Percentiles rank a stretch among this genome's conserved stretches.
These are phyloP conservation scores for Numenius arquata DNA, from an alignment of 2,113 vertebrate species.

Conservation along the genomic window DNA sequence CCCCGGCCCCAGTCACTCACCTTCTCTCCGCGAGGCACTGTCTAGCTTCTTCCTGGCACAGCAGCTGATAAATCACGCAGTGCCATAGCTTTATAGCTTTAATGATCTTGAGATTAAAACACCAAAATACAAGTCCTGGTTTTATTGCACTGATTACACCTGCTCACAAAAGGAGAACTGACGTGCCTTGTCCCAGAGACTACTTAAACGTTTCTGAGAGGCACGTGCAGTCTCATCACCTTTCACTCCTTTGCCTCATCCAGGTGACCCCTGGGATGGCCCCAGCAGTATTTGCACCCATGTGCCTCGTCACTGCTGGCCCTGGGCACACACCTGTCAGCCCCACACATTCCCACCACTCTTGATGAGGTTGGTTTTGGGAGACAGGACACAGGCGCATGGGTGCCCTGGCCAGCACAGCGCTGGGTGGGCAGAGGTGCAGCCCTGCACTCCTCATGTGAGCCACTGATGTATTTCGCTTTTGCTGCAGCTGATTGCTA, in stretches of 20 bases:
- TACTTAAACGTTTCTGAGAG: not conserved
- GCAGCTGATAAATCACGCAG: not conserved
- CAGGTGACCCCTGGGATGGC: not conserved
- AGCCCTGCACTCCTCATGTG: not conserved
- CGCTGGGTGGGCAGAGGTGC: rapidly evolving
- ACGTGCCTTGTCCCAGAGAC: not conserved
- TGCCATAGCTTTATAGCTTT: not conserved
- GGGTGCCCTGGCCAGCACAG: rapidly evolving
- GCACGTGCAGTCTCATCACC: rapidly evolving
- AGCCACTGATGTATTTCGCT: conserved; percentile 30
- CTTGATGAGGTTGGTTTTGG: conserved; percentile 29
- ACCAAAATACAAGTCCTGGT: not conserved
- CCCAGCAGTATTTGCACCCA: not conserved
- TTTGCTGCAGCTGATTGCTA: conserved; percentile 34
- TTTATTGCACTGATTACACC: not conserved
- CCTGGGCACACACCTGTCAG: not conserved
- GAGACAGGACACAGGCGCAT: not conserved
- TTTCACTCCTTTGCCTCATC: not conserved
- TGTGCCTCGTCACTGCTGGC: not conserved
- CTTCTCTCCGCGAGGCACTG: not conserved
- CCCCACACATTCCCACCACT: not conserved
- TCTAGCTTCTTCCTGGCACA: not conserved
- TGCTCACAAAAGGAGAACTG: not conserved
- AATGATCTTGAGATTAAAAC: not conserved
- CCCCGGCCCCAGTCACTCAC: not conserved